A percentile compares a stretch with the other conserved stretches of the same genome.
Conservation (phyloP, 2,113 vertebrate species). For the Lophotis ruficrista region DNA sequence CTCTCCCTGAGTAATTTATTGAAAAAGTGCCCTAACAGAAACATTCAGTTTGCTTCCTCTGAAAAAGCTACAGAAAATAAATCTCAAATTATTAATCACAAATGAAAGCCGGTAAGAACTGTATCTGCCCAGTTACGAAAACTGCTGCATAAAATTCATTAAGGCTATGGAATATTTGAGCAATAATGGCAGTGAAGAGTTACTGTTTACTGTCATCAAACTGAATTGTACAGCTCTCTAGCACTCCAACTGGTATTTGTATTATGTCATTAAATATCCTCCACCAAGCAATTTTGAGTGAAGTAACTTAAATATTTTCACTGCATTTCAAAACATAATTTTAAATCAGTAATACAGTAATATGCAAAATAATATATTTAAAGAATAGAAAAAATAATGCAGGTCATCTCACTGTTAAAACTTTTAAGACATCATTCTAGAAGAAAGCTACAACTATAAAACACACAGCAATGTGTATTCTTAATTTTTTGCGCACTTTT, state of each 20-base stretch:
- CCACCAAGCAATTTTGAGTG: background rate
- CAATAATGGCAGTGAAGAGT: accelerated
- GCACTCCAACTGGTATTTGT: background rate
- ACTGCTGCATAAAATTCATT: background rate
- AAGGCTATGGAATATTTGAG: background rate
- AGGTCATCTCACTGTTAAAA: background rate
- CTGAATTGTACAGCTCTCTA: background rate
- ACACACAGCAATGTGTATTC: background rate
- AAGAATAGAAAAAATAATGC: background rate
- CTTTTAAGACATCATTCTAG: background rate
- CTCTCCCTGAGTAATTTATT: background rate
- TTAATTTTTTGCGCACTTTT: background rate
- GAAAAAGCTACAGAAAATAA: background rate
- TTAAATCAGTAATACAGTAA: background rate
- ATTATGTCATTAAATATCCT: background rate
- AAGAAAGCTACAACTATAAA: background rate
- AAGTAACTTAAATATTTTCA: background rate
- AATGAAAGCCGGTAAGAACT: background rate
- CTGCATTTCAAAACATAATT: background rate
- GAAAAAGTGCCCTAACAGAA: background rate
- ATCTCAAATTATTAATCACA: background rate
- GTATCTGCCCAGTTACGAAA: background rate
- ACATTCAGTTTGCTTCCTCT: background rate
- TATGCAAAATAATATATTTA: background rate
- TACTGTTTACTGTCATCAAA: background rate